phyloP scores from a whole-genome alignment of 30 jellyfish, hydroid and myxozoan species.

The Chrysaora quinquecirrha region DNA sequence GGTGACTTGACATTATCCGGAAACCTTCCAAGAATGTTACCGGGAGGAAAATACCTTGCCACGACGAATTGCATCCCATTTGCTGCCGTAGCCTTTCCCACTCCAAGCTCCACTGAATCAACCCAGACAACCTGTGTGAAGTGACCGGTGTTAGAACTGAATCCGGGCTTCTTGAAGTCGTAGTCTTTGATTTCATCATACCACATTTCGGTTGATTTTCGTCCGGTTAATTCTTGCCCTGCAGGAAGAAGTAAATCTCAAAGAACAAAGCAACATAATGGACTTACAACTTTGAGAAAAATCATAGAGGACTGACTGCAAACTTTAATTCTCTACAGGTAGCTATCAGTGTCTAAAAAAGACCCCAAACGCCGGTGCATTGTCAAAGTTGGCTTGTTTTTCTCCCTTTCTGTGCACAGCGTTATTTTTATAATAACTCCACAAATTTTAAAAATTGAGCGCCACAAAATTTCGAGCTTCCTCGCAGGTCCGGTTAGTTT shows the following conservation, averaged over 20 bases:
- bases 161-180: slow-evolving; percentile 91
- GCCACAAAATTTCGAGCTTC: too few species aligned
- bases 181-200: slow-evolving; percentile 94
- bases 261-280: too few species aligned
- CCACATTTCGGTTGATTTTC: slow-evolving; percentile 99
- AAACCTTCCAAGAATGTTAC: slow-evolving; percentile 88
- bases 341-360: too few species aligned
- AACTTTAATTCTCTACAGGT: too few species aligned
- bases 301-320: too few species aligned
- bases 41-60: slow-evolving; percentile 97
- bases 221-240: slow-evolving; percentile 97
- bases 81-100: slow-evolving; percentile 92
- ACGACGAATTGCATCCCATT: slow-evolving; percentile 98
- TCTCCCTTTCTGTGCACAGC: too few species aligned
- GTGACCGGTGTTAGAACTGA: slow-evolving; percentile 96
- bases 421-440: too few species aligned
- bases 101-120: slow-evolving; percentile 94
- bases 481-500: too few species aligned
- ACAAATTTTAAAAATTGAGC: too few species aligned
- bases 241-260: not conserved
- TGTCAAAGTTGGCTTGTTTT: too few species aligned
- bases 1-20: slow-evolving; percentile 92
- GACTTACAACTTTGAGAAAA: too few species aligned
- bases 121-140: slow-evolving; percentile 99
- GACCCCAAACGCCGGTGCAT: too few species aligned